Base-by-base conservation (phyloP, 2,797 vertebrate species). In the Spondyliosoma cantharus region DNA sequence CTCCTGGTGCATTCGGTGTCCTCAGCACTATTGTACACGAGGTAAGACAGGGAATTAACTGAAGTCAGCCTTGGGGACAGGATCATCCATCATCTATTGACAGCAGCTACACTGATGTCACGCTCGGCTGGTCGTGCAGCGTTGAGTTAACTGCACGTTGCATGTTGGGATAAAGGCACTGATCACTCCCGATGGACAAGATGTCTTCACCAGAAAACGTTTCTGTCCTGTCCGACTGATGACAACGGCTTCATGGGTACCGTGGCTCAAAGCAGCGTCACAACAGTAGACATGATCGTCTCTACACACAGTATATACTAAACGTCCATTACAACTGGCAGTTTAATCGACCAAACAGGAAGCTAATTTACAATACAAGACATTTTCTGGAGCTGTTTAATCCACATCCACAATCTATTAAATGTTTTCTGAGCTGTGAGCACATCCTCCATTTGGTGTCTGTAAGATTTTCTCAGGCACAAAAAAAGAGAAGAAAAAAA, bases 21-120 rank as follows among this genome's bases (percentile, higher is more conserved):
- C 45, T 57, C 61, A 11, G 32, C 64, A 12, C 29, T 27, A 2
- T 25, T 72, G 83, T 32, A 67, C 71, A 64, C 54, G 45, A 70
- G 46, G 32, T 58, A 46, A 22, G 29, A 59, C 59, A 58, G 52
- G 58, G 67, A 76, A 57, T 27, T 70, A 16, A 29, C 19, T 71
- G 59, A 37, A 76, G 71, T 69, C 59, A 29, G 81, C 73, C 81
- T 74, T n/a, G 9, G 78, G 71, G 71, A 67, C 60, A 73, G 37
- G 61, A 48, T 86, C 78, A 87, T 92, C 84, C 81, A 81, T 92
- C 87, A 88, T 75, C 52, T 37, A 2, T 0, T 67, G 82, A 85
- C 83, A 80, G 75, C 80, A 52, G 78, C 65, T 16, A n/a, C 72
- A 43, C 61, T 66, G 69, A 79, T 49, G 54, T 37, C 69, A 88